Base-by-base conservation (phyloP, 2,797 vertebrate species). In the Ptychobarbus kaznakovi region DNA sequence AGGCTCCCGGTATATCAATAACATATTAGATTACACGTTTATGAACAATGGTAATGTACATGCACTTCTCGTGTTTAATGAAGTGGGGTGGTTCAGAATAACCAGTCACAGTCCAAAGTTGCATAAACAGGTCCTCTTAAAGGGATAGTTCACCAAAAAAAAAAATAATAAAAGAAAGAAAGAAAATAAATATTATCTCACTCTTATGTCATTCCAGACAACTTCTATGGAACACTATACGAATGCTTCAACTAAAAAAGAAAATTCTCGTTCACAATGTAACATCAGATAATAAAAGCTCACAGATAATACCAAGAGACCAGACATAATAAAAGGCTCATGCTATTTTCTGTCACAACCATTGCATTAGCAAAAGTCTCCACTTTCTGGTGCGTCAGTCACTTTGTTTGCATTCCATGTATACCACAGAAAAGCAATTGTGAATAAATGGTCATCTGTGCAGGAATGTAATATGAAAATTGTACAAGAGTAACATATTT, bases 131-230 rank as follows among this genome's bases (percentile, higher is more conserved):
- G 2, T 8, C 18, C 11, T 32, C 18, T 66, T 66, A 28, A 63
- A 68, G 6, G 25, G 11, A 51, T 38, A 38, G 32, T 56, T 40
- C 1, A 56, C 18, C 8, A 20, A 20, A 12, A 40, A 20, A 38
- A 8, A 32, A 25, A 2, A 40, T 8, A 5, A 16, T 25, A 12
- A 0, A 61, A 44, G 8, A 12, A 3, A 6, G 0, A 40, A 40
- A 38, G 35, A 38, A 42, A 42, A 42, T 0, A 40, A 15, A 49
- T 4, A 10, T 11, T 44, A 0, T 5, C 4, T 69, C 18, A 40
- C 66, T 22, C 1, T 16, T 16, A 9, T 46, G n/a, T 73, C 13
- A 25, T 28, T 28, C 42, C 42, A 73, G 25, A 46, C 53, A 51
- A 51, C 5, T 63, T 63, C 11, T 25, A 61, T 25, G 11, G 10